phyloP scores from a whole-genome alignment of 1,140 invertebrate species.

The Trachelipus rathkii region DNA sequence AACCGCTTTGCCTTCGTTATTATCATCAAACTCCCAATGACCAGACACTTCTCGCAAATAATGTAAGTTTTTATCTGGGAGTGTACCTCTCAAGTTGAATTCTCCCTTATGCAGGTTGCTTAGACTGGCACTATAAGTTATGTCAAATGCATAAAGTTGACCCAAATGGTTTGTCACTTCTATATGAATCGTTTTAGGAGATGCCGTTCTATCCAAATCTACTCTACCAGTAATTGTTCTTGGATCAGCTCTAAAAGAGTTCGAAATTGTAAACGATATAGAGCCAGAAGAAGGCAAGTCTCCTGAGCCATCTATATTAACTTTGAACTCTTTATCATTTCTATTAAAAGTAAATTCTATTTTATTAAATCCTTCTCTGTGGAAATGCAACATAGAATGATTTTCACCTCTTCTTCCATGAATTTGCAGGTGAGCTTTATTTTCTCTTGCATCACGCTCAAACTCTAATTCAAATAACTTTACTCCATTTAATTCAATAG shows the following conservation, averaged over 20 bases:
- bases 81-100: constrained; percentile 27
- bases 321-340: constrained; percentile 25
- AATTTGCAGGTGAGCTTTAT: constrained; percentile 24
- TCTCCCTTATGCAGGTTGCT: constrained; percentile 19
- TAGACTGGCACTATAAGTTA: constrained; percentile 25
- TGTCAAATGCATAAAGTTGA: constrained; percentile 27
- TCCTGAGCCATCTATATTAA: constrained; percentile 24
- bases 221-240: constrained; percentile 20
- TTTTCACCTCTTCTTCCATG: constrained; percentile 14
- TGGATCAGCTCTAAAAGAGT: constrained; percentile 25
- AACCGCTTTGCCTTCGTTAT: not conserved
- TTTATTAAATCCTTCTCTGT: constrained; percentile 24
- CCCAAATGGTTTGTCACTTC: constrained; percentile 20
- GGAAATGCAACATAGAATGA: constrained; percentile 32
- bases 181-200: constrained; percentile 32
- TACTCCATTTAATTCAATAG: constrained; percentile 23
- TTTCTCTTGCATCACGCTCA: not conserved
- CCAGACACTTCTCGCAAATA: constrained; percentile 38
- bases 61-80: constrained; percentile 12
- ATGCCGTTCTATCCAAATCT: constrained; percentile 23
- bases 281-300: constrained; percentile 25
- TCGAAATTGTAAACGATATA: constrained; percentile 26
- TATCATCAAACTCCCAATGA: constrained; percentile 30
- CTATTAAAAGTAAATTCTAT: constrained; percentile 29
- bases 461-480: constrained; percentile 34